Conservation (phyloP, 2,113 vertebrate species). For the Phylloscopus trochilus region DNA sequence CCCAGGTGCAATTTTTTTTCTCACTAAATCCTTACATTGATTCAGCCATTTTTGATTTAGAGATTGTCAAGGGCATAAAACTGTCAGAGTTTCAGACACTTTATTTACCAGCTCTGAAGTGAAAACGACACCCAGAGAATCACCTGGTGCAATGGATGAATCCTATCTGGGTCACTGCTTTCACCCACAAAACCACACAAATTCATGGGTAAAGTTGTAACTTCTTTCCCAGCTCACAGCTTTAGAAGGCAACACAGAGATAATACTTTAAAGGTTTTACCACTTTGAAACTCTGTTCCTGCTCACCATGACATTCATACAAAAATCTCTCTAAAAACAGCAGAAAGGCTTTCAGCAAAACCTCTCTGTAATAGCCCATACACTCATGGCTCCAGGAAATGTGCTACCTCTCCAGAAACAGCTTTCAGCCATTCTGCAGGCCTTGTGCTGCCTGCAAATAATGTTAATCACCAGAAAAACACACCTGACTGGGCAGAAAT, state of each 20-base stretch:
- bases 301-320: background rate
- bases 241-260: background rate
- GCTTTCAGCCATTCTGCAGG: background rate
- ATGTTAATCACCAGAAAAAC: background rate
- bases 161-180: conserved; percentile 18
- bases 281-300: background rate
- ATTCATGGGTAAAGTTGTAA: background rate
- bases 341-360: background rate
- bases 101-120: conserved; percentile 47
- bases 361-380: background rate
- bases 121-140: conserved; percentile 7
- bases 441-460: background rate
- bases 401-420: background rate
- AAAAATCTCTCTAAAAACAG: background rate
- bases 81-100: conserved; percentile 51
- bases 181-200: background rate
- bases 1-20: conserved; percentile 22
- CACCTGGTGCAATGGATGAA: conserved; percentile 5
- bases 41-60: conserved; percentile 65
- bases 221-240: background rate
- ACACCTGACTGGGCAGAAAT: background rate
- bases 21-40: conserved; percentile 62
- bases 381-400: background rate
- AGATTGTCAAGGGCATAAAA: conserved; percentile 64
- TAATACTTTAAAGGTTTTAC: background rate